A percentile compares a stretch with the other conserved stretches of the same genome.
These are phyloP conservation scores for Cuniculus paca DNA, from an alignment of 2,797 vertebrate genomes.

Conservation along the genomic window DNA sequence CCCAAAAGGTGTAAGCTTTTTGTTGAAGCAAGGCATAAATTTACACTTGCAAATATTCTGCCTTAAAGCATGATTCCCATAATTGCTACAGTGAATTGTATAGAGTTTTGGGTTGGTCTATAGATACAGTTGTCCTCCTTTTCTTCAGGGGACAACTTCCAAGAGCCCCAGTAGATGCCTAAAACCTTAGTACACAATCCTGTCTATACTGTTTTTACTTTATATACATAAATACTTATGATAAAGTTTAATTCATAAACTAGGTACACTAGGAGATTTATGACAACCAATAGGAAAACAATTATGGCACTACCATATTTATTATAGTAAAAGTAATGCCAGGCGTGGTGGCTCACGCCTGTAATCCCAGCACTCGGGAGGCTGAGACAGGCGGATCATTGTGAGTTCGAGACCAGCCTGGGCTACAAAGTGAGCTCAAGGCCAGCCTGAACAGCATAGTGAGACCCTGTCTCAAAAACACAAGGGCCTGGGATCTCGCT, in stretches of 20 bases:
- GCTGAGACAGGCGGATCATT: too few relatives aligned
- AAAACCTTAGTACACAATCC: background rate
- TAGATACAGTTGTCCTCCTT: background rate
- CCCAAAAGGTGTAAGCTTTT: background rate
- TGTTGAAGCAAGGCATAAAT: conserved; percentile 2
- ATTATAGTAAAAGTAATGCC: background rate
- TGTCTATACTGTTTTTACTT: background rate
- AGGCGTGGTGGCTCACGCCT: too few relatives aligned
- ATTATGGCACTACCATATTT: background rate
- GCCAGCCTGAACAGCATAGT: too few relatives aligned
- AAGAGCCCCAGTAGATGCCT: background rate
- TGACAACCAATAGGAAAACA: background rate
- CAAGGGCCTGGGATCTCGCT: too few relatives aligned
- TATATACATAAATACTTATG: background rate
- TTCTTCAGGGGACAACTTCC: background rate
- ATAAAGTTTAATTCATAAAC: background rate
- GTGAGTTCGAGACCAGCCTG: too few relatives aligned
- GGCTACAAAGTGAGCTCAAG: too few relatives aligned
- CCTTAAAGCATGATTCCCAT: background rate
- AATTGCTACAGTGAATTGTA: background rate
- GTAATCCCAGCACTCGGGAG: too few relatives aligned
- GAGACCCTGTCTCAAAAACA: too few relatives aligned
- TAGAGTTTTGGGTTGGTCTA: background rate
- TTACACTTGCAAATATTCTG: background rate
- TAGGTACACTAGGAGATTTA: background rate